Percentiles rank a stretch among this genome's conserved stretches.
Conservation (phyloP, 2,888 invertebrate species). For the Morinoia aosen region DNA sequence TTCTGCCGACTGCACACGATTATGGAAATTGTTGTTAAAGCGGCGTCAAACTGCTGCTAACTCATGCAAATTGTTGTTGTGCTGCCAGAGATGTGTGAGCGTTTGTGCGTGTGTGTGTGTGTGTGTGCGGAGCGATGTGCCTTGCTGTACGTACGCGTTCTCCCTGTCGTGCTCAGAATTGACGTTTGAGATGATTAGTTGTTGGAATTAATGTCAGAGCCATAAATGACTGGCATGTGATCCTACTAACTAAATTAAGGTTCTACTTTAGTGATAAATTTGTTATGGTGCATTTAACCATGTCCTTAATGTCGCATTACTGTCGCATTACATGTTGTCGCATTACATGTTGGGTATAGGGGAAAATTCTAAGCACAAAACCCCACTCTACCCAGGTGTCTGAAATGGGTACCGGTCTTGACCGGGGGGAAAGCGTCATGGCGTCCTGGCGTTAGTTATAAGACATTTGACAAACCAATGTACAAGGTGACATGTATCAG, state of each 20-base stretch:
- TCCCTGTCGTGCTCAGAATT: background rate
- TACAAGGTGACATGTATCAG: no score
- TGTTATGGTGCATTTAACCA: background rate
- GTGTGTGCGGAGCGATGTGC: background rate
- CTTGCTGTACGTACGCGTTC: background rate
- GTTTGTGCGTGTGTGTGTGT: background rate
- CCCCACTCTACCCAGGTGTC: no score
- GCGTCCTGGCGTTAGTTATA: no score
- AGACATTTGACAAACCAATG: no score
- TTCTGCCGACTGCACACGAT: conserved; percentile 60
- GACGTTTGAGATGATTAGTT: background rate
- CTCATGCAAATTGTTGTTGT: conserved; percentile 67
- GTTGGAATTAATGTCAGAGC: background rate
- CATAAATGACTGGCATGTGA: background rate
- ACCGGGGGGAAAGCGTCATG: no score
- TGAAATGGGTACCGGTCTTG: no score
- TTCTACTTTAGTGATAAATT: background rate
- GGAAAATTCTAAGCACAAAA: no score
- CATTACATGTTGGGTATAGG: no score
- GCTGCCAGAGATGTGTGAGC: conserved; percentile 55
- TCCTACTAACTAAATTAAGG: background rate
- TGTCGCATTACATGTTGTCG: no score
- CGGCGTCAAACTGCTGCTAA: conserved; percentile 66
- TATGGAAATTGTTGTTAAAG: conserved; percentile 66
- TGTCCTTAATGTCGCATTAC: background rate